Conservation (phyloP, 2,888 invertebrate genomes). For the Agonopterix alstromeriana region DNA sequence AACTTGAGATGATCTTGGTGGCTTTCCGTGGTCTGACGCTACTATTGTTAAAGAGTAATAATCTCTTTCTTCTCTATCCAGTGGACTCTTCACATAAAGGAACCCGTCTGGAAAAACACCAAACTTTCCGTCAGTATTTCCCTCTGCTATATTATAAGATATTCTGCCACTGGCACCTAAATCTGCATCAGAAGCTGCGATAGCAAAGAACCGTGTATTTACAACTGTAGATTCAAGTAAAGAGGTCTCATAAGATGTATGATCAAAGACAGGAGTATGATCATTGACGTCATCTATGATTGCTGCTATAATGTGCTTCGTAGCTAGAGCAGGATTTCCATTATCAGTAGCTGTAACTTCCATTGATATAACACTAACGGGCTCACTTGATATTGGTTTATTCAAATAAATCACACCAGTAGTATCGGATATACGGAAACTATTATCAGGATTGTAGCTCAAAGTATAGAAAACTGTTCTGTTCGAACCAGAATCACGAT, state of each 20-base stretch:
- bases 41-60: conserved; percentile 93
- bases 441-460: conserved; percentile 86
- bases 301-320: conserved; percentile 84
- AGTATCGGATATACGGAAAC: conserved; percentile 89
- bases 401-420: conserved; percentile 94
- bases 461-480: conserved; percentile 89
- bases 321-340: conserved; percentile 84
- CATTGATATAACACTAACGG: conserved; percentile 81
- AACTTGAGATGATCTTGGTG: conserved; percentile 87
- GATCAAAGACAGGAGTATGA: conserved; percentile 95
- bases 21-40: conserved; percentile 88
- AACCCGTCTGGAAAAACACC: conserved; percentile 97
- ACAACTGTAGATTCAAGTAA: conserved; percentile 92
- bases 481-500: conserved; percentile 93
- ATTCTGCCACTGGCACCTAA: conserved; percentile 87
- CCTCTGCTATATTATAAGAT: conserved; percentile 89
- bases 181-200: conserved; percentile 93
- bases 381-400: conserved; percentile 85
- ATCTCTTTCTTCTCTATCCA: conserved; percentile 94
- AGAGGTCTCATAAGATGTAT: conserved; percentile 94
- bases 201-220: conserved; percentile 92
- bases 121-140: conserved; percentile 90
- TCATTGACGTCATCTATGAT: conserved; percentile 94
- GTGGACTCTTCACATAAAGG: conserved; percentile 88
- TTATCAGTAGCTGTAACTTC: conserved; percentile 93